These are phyloP conservation scores for Anadara kagoshimensis DNA, from an alignment of 1,140 invertebrate species.

Conservation along the genomic window DNA sequence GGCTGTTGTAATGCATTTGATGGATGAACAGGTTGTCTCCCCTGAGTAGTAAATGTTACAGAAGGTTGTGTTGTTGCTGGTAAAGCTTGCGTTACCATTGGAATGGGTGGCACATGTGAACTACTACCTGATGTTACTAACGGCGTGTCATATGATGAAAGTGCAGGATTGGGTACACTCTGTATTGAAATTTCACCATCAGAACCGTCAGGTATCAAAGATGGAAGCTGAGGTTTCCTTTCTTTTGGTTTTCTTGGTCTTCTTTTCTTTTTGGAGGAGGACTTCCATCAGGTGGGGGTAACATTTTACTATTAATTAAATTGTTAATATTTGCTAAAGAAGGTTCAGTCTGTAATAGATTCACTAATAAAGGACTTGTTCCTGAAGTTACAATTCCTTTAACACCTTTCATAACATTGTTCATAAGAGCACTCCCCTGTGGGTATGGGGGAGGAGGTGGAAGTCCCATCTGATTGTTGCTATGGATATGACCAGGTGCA, in stretches of 20 bases:
- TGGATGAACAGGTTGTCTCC: constrained; percentile 1
- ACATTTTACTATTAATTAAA: constrained; percentile 48
- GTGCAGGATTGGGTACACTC: constrained; percentile 48
- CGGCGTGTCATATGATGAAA: constrained; percentile 28
- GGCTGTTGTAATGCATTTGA: neutral
- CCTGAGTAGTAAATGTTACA: constrained; percentile 27
- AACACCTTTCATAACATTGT: constrained; percentile 65
- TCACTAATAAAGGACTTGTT: constrained; percentile 91
- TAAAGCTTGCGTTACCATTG: constrained; percentile 38
- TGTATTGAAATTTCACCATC: constrained; percentile 71
- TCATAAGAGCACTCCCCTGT: constrained; percentile 56
- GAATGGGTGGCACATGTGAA: constrained; percentile 22
- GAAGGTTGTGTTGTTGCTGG: constrained; percentile 33
- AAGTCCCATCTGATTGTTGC: neutral
- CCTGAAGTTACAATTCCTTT: constrained; percentile 43
- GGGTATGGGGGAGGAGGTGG: constrained; percentile 67
- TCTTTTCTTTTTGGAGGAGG: constrained; percentile 62
- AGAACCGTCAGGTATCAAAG: constrained; percentile 33
- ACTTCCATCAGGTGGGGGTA: constrained; percentile 69
- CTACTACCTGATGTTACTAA: constrained; percentile 30
- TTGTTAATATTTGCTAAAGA: constrained; percentile 46
- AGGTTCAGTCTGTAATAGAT: constrained; percentile 89
- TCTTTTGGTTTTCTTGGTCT: constrained; percentile 59
- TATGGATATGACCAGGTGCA: neutral
- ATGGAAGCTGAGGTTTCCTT: constrained; percentile 34